These are phyloP conservation scores for Tanypteryx hageni DNA, from an alignment of 2,888 invertebrate genomes.

Conservation along the genomic window DNA sequence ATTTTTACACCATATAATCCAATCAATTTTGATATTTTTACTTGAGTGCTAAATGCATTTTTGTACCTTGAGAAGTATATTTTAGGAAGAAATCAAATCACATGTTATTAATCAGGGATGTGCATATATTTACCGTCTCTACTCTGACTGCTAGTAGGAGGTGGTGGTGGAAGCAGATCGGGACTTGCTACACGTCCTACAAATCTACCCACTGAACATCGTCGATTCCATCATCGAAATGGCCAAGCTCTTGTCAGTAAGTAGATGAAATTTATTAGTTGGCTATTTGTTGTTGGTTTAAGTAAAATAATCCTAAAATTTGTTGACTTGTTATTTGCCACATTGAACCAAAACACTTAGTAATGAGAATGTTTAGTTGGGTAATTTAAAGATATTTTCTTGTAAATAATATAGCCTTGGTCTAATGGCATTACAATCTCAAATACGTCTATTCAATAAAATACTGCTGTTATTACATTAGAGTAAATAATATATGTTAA, in stretches of 20 bases:
- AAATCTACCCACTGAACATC: conserved; percentile 87
- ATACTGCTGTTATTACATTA: no score
- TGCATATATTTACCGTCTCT: not conserved
- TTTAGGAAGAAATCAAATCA: not conserved
- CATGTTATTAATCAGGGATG: not conserved
- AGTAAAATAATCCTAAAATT: no score
- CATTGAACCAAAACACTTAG: no score
- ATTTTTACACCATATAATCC: not conserved
- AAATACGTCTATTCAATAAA: no score
- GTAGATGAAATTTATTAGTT: conserved; percentile 70
- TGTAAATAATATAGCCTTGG: no score
- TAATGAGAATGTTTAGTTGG: no score
- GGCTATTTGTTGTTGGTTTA: no score
- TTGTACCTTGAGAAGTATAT: not conserved
- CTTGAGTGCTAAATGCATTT: not conserved
- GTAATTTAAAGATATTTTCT: no score
- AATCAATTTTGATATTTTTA: not conserved
- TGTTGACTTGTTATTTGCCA: no score
- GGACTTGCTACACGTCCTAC: conserved; percentile 85
- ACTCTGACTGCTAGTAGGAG: conserved; percentile 64
- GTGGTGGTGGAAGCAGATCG: conserved; percentile 72
- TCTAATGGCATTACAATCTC: no score
- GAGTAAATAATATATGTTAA: no score
- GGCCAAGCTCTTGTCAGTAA: conserved; percentile 80
- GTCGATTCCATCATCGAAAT: conserved; percentile 80